Percentiles rank a stretch among this genome's conserved stretches.
Evolutionary conservation across 2,797 vertebrate species (phyloP).

Genomic region (Microctenopoma steveboyesi): DNA sequence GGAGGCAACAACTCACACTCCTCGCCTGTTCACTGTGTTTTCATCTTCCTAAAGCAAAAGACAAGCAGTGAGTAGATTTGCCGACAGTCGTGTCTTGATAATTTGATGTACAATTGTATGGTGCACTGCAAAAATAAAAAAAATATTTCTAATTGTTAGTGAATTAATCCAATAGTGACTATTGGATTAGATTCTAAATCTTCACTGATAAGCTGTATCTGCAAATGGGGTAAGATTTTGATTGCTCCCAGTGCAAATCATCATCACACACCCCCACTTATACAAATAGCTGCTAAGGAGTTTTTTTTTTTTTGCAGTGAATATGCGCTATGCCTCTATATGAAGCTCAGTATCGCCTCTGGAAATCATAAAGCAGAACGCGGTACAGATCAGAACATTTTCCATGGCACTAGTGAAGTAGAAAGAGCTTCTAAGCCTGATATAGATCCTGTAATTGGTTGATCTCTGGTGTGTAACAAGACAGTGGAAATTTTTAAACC

Average conservation of each 20-base stretch:
- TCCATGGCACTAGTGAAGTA: conserved; percentile 33
- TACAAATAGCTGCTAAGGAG: conserved; percentile 26
- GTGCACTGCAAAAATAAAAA: conserved; percentile 8
- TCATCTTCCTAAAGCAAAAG: conserved; percentile 41
- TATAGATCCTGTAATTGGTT: conserved; percentile 65
- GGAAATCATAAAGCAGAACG: conserved; percentile 38
- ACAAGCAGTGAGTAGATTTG: conserved; percentile 49
- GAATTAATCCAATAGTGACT: conserved; percentile 32
- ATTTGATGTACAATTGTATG: conserved; percentile 43
- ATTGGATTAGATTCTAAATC: conserved; percentile 4
- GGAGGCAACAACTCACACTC: conserved; percentile 13
- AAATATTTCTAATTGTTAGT: background rate
- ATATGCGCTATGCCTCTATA: background rate
- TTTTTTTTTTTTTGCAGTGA: conserved; percentile 1
- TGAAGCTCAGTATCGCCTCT: conserved; percentile 33
- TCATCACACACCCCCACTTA: conserved; percentile 18
- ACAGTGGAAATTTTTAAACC: conserved; percentile 31
- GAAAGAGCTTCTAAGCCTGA: conserved; percentile 41
- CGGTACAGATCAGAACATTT: conserved; percentile 45
- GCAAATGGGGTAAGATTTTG: conserved; percentile 4
- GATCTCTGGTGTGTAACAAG: conserved; percentile 55
- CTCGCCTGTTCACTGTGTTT: conserved; percentile 33
- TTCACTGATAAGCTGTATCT: conserved; percentile 12
- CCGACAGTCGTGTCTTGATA: conserved; percentile 35
- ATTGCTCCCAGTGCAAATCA: conserved; percentile 34